These are phyloP conservation scores for Amazonetta brasiliensis DNA, from an alignment of 2,797 vertebrate species.

Conservation along the genomic window DNA sequence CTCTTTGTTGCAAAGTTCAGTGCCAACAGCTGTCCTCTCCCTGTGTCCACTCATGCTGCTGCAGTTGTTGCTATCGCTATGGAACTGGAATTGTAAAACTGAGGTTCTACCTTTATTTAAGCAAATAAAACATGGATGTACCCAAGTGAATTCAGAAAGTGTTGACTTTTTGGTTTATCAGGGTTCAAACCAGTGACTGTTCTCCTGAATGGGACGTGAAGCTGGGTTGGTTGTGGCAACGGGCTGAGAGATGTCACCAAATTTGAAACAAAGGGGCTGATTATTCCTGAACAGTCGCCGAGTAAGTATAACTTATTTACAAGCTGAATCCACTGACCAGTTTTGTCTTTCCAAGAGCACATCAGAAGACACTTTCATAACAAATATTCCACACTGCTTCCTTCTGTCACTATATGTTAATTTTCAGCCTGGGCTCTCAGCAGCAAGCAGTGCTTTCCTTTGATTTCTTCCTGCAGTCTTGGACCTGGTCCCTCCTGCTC, in stretches of 20 bases:
- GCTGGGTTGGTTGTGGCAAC: neutral
- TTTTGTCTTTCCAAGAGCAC: neutral
- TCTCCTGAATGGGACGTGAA: neutral
- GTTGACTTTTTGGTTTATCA: neutral
- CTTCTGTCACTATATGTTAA: neutral
- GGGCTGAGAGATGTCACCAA: neutral
- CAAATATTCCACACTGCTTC: neutral
- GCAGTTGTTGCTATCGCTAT: constrained; percentile 1
- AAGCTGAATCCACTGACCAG: neutral
- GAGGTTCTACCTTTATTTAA: constrained; percentile 26
- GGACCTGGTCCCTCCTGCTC: neutral
- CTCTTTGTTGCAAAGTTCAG: neutral
- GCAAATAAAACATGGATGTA: constrained; percentile 69
- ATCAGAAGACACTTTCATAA: neutral
- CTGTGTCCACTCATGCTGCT: neutral
- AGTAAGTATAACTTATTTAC: neutral
- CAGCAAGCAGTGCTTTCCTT: neutral
- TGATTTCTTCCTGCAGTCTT: neutral
- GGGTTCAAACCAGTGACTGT: neutral
- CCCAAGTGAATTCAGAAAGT: neutral
- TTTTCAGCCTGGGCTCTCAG: neutral
- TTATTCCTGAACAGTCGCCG: neutral
- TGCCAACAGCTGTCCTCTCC: neutral
- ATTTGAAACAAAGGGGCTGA: neutral
- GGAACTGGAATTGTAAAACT: constrained; percentile 29